phyloP scores from a whole-genome alignment of 2,888 invertebrate genomes.

The Cataglyphis altisquamis region DNA sequence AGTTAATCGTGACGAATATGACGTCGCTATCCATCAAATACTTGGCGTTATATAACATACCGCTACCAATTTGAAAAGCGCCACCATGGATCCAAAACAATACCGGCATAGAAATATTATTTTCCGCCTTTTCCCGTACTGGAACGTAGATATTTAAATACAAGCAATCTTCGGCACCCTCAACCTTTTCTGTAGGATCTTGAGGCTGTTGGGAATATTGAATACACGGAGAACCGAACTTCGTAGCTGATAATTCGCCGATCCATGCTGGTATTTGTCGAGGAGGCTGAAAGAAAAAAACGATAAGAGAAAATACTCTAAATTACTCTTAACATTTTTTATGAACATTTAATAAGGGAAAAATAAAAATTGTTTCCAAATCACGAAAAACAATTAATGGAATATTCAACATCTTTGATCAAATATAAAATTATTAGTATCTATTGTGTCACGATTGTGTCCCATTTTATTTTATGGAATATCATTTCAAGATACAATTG shows the following conservation, averaged over 20 bases:
- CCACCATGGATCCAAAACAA: slow-evolving; percentile 84
- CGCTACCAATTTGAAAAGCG: slow-evolving; percentile 86
- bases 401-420: neutral
- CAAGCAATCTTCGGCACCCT: slow-evolving; percentile 82
- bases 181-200: slow-evolving; percentile 72
- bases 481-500: neutral
- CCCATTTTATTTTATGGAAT: neutral
- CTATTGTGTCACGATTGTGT: neutral
- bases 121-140: slow-evolving; percentile 52
- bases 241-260: slow-evolving; percentile 80
- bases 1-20: slow-evolving; percentile 90
- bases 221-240: slow-evolving; percentile 78
- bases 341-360: neutral
- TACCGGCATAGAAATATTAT: slow-evolving; percentile 76
- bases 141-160: slow-evolving; percentile 83
- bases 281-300: slow-evolving; percentile 74
- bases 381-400: neutral
- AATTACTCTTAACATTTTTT: neutral
- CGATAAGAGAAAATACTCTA: neutral
- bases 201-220: slow-evolving; percentile 77
- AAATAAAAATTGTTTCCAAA: neutral
- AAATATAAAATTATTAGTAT: neutral
- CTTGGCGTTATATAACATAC: slow-evolving; percentile 86
- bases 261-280: slow-evolving; percentile 75
- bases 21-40: slow-evolving; percentile 89